phyloP scores from a whole-genome alignment of 2,113 vertebrate species.

The Actinemys pallida region DNA sequence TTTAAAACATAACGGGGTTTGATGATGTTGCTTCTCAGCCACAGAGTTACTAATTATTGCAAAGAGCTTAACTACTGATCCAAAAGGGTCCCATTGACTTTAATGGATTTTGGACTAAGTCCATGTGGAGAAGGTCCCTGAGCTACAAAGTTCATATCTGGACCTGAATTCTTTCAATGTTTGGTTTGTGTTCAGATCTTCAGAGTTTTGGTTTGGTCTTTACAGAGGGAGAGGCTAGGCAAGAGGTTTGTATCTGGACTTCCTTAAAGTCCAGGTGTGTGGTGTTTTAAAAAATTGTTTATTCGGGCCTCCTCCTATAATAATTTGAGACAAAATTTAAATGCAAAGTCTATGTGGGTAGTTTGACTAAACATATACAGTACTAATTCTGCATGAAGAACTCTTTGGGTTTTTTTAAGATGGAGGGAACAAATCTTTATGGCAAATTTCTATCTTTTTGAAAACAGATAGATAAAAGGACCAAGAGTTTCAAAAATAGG shows the following conservation, averaged over 20 bases:
- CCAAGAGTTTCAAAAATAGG: not conserved
- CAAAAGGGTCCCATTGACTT: not conserved
- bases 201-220: not conserved
- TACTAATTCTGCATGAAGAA: not conserved
- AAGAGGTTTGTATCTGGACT: not conserved
- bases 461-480: not conserved
- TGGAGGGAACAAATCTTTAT: not conserved
- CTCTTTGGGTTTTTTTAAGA: not conserved
- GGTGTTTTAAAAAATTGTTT: not conserved
- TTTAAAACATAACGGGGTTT: not conserved
- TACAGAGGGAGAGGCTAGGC: not conserved
- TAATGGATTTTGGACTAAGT: not conserved
- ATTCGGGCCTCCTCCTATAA: not conserved
- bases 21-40: not conserved
- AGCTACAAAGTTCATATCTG: not conserved
- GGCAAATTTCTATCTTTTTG: not conserved
- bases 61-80: not conserved
- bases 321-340: not conserved
- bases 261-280: not conserved
- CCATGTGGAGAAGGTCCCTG: not conserved
- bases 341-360: not conserved
- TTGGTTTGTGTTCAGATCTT: not conserved
- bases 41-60: not conserved
- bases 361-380: not conserved
- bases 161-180: not conserved